Conservation (phyloP, 2,888 invertebrate genomes). For the Dicranocentrus wangi region DNA sequence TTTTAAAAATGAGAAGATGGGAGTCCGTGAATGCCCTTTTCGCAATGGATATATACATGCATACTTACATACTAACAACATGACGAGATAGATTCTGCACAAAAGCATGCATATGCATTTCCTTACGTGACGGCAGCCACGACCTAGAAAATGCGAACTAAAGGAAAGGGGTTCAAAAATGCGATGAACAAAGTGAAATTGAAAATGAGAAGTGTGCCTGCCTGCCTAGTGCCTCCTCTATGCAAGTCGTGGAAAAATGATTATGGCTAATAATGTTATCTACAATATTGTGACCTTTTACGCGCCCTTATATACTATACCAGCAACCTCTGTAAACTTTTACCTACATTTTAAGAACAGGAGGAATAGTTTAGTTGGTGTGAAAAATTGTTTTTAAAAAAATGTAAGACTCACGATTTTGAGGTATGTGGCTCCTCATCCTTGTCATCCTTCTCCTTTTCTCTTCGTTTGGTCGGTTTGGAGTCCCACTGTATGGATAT, state of each 20-base stretch:
- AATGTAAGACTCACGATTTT: constrained; percentile 51
- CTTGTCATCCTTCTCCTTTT: constrained; percentile 38
- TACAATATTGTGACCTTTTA: background rate
- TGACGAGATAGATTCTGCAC: background rate
- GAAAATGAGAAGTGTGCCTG: constrained; percentile 10
- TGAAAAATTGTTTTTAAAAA: constrained; percentile 28
- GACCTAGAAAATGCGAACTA: constrained; percentile 61
- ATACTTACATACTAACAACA: background rate
- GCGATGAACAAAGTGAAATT: constrained; percentile 43
- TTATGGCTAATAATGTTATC: background rate
- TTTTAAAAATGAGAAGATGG: background rate
- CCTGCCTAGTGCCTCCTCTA: background rate
- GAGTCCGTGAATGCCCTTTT: background rate
- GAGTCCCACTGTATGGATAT: constrained; percentile 27
- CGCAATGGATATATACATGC: background rate
- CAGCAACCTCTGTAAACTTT: too few species aligned
- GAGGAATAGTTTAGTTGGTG: background rate
- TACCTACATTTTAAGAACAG: background rate
- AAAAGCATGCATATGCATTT: constrained; percentile 10
- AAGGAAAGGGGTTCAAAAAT: too few species aligned
- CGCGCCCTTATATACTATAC: background rate
- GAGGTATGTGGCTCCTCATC: constrained; percentile 33
- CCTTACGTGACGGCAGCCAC: constrained; percentile 30
- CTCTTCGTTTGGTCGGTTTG: constrained; percentile 13
- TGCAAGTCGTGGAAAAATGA: too few species aligned